Base-by-base conservation (phyloP, 1,140 invertebrate genomes). In the Bathynomus jamesi region DNA sequence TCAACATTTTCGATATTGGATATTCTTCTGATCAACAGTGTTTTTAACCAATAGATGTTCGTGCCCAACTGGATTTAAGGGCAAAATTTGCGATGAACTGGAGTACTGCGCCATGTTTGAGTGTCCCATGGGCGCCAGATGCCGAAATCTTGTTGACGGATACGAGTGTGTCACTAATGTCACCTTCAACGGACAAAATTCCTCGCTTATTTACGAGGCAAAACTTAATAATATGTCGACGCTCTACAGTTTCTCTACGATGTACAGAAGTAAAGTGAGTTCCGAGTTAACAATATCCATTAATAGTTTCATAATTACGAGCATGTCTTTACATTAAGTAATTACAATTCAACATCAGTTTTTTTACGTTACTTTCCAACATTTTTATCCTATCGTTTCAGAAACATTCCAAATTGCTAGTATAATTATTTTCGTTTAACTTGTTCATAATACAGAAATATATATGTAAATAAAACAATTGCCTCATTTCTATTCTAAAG, bases 121-220 rank as follows among this genome's bases (percentile, higher is more conserved):
- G 21, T 99, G 96, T 82, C 95, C 96, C 1, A 81, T 80, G 29
- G 87, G 87, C 66, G 90, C 91, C 10, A 86, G 85, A 32, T 99
- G 96, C 81, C 85, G 89, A 61, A 97, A 97, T 84, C 85, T 97
- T 5, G 88, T 92, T 72, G 88, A 90, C 76, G 95, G 96, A 24
- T 95, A 91, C 83, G 93, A 96, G 83, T 99, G 96, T 81, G 85
- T 93, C n/a, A 87, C 92, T 0, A 93, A 94, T 80, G 89, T 89
- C 7, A 93, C 93, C 7, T 93, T 95, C 78, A 87, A 93, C 81
- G 92, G 93, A 27, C 69, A 62, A 10, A 78, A 80, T 67, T 72
- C 73, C 66, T 70, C 79, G 68, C n/a, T 80, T 71, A 40, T 71
- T 69, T 79, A 78, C 73, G 53, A 63, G 25, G 62, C 76, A 71